Percentiles rank a stretch among this genome's conserved stretches.
phyloP scores from a whole-genome alignment of 2,113 vertebrate genomes.

The Falcunculus frontatus region DNA sequence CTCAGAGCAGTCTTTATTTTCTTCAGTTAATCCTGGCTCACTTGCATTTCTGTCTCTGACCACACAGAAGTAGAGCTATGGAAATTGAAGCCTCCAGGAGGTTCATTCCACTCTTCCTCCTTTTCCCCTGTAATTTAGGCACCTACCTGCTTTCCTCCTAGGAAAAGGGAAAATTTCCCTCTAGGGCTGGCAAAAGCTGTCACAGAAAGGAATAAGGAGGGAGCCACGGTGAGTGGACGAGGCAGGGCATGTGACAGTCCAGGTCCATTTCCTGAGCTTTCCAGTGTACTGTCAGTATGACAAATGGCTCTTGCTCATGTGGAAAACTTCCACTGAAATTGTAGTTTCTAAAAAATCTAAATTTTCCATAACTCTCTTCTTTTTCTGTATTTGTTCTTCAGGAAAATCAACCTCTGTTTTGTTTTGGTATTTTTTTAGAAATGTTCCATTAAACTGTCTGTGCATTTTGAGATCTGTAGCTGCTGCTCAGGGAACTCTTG shows the following conservation, averaged over 20 bases:
- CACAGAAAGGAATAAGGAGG: neutral
- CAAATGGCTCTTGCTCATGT: neutral
- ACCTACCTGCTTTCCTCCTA: neutral
- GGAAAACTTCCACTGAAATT: neutral
- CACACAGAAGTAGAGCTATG: neutral
- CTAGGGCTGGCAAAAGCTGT: neutral
- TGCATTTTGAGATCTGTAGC: neutral
- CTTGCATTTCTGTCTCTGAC: neutral
- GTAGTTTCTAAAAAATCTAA: neutral
- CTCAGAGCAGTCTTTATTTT: neutral
- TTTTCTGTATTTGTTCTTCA: neutral
- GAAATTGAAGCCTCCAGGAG: conserved; percentile 18
- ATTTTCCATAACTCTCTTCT: neutral
- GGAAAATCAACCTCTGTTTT: neutral
- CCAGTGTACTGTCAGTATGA: neutral
- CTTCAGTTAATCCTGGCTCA: neutral
- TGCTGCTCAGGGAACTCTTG: neutral
- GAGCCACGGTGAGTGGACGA: neutral
- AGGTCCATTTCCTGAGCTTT: neutral
- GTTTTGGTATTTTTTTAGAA: neutral
- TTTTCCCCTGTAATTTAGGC: neutral
- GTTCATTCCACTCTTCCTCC: neutral
- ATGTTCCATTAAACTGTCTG: neutral
- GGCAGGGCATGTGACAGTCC: neutral
- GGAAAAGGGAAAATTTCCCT: neutral